Conservation (phyloP, 2,797 vertebrate species). For the Ctenopoma kingsleyae region DNA sequence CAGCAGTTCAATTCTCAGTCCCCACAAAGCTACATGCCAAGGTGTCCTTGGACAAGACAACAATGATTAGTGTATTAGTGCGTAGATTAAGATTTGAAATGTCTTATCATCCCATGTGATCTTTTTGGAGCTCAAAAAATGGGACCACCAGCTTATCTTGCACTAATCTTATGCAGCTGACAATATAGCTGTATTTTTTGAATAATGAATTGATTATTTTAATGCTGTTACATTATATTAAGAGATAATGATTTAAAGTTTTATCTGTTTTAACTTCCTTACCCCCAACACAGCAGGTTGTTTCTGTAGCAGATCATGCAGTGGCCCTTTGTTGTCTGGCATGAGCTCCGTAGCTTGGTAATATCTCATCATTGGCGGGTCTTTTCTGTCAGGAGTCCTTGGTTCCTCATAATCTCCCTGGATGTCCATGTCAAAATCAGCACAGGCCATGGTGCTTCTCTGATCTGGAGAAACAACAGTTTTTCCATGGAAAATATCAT, state of each 20-base stretch:
- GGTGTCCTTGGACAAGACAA: no score
- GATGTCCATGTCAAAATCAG: conserved; percentile 70
- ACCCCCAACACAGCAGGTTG: conserved; percentile 80
- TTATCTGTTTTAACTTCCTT: conserved; percentile 35
- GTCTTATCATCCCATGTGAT: neutral
- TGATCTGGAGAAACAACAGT: conserved; percentile 18
- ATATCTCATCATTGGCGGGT: conserved; percentile 11
- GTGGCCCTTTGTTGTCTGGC: conserved; percentile 22
- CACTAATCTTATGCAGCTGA: neutral
- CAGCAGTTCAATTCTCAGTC: no score
- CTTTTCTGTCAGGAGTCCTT: rapidly evolving
- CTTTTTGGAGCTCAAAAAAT: neutral
- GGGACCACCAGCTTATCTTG: neutral
- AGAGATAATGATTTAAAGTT: neutral
- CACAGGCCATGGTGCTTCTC: conserved; percentile 75
- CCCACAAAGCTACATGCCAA: no score
- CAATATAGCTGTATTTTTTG: neutral
- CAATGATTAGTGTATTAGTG: no score
- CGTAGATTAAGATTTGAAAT: neutral
- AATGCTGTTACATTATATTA: neutral
- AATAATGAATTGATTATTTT: neutral
- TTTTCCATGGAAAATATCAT: no score
- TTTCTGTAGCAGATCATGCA: conserved; percentile 72
- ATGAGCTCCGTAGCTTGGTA: conserved; percentile 65
- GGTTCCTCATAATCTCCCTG: neutral